These are phyloP conservation scores for Hydrozoanthus tunicans DNA, from an alignment of 64 coral and sea anemone genomes.

Conservation along the genomic window DNA sequence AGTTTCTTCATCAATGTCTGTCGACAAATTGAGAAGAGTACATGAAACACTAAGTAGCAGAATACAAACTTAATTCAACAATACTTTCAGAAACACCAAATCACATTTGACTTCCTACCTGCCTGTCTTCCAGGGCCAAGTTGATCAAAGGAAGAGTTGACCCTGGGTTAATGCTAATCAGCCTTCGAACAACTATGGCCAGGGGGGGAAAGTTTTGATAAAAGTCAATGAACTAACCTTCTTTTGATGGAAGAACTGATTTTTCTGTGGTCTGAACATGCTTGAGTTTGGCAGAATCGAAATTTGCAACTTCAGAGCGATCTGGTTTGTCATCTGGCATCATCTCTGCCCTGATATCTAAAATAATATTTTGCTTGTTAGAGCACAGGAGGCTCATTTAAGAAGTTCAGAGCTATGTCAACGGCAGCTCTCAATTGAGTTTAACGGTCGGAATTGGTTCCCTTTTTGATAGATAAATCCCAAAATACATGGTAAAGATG, in stretches of 20 bases:
- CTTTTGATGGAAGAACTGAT: constrained; percentile 20
- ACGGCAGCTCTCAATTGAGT: too few relatives aligned
- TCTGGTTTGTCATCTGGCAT: constrained; percentile 38
- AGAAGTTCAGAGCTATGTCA: too few relatives aligned
- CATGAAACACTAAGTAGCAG: background rate
- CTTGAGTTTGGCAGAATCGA: constrained; percentile 42
- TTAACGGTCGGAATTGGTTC: too few relatives aligned
- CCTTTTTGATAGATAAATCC: too few relatives aligned
- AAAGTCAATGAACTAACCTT: constrained; percentile 13
- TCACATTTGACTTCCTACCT: background rate
- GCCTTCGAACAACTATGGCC: background rate
- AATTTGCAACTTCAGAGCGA: constrained; percentile 34
- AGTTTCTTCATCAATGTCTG: constrained; percentile 43
- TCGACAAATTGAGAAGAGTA: background rate
- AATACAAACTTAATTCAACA: too few relatives aligned
- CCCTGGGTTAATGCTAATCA: background rate
- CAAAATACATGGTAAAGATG: too few relatives aligned
- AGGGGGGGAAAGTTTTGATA: background rate
- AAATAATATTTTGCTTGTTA: background rate
- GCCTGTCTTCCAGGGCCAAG: too few relatives aligned
- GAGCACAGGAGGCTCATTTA: background rate
- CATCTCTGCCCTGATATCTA: constrained; percentile 31
- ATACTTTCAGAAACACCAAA: background rate
- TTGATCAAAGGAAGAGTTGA: too few relatives aligned
- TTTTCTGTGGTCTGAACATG: constrained; percentile 47